A percentile compares a stretch with the other conserved stretches of the same genome.
These are phyloP conservation scores for Oxyura jamaicensis DNA, from an alignment of 2,113 vertebrate genomes.

Conservation along the genomic window DNA sequence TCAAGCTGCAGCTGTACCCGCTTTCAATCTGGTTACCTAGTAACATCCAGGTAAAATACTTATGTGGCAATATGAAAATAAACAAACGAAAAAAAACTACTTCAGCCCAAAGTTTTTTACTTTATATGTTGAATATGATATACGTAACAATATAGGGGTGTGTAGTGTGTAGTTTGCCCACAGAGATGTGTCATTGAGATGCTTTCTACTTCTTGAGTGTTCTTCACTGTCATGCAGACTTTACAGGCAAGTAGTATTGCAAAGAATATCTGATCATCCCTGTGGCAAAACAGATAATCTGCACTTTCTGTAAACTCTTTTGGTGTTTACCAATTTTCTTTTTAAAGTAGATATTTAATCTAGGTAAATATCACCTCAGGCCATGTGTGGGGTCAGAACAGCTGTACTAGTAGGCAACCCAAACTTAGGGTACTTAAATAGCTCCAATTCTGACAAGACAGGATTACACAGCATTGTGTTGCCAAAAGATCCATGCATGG, in stretches of 20 bases:
- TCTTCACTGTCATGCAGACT: neutral
- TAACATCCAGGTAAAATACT: neutral
- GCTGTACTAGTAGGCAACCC: neutral
- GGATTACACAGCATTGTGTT: neutral
- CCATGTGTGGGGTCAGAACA: neutral
- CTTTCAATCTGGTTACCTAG: neutral
- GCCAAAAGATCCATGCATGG: neutral
- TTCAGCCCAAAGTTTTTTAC: neutral
- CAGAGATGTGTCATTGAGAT: neutral
- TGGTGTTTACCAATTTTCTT: neutral
- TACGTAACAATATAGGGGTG: accelerated
- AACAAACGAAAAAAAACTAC: neutral
- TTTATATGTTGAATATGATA: neutral
- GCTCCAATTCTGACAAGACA: neutral
- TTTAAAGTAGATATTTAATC: neutral
- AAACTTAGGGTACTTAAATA: neutral
- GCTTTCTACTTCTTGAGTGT: neutral
- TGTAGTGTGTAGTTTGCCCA: neutral
- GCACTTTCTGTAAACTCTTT: neutral
- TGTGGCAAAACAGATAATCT: neutral
- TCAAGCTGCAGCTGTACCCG: neutral
- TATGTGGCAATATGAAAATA: neutral
- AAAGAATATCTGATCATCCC: neutral
- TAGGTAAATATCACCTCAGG: neutral
- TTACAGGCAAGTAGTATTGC: neutral